phyloP scores from a whole-genome alignment of 1,140 invertebrate species.

The Aradophagus sp. region DNA sequence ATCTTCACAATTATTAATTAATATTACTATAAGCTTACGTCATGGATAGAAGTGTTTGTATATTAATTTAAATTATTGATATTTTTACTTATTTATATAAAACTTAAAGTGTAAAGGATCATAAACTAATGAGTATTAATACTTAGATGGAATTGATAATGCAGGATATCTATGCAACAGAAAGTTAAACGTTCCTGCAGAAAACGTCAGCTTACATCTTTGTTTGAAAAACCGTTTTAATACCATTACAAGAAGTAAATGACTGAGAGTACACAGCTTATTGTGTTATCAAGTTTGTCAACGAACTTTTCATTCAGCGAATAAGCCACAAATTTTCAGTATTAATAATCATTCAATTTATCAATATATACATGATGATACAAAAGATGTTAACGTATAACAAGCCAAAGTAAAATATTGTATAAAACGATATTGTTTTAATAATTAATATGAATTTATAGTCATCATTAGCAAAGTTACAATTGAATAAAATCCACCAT shows the following conservation, averaged over 20 bases:
- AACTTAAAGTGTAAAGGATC: slow-evolving; percentile 12
- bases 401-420: slow-evolving; percentile 42
- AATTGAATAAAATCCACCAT: too few relatives aligned
- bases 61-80: slow-evolving; percentile 51
- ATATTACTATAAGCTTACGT: slow-evolving; percentile 27
- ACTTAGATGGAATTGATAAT: slow-evolving; percentile 43
- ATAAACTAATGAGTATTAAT: too few relatives aligned
- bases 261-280: slow-evolving; percentile 14
- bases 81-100: slow-evolving; percentile 32
- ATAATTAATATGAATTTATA: too few relatives aligned
- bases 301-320: slow-evolving; percentile 26
- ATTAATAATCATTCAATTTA: slow-evolving; percentile 37
- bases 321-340: slow-evolving; percentile 28
- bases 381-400: slow-evolving; percentile 33
- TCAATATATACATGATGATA: slow-evolving; percentile 29
- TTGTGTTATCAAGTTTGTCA: slow-evolving; percentile 5
- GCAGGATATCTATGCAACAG: too few relatives aligned
- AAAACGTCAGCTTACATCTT: too few relatives aligned
- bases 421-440: too few relatives aligned
- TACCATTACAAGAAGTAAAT: slow-evolving; percentile 8
- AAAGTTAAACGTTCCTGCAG: too few relatives aligned
- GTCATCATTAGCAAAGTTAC: slow-evolving; percentile 17
- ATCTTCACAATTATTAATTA: too few relatives aligned
- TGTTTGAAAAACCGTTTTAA: too few relatives aligned
- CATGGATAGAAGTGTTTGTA: slow-evolving; percentile 25